Evolutionary conservation across 2,888 invertebrate species (phyloP).

Genomic region (Latheticus oryzae): DNA sequence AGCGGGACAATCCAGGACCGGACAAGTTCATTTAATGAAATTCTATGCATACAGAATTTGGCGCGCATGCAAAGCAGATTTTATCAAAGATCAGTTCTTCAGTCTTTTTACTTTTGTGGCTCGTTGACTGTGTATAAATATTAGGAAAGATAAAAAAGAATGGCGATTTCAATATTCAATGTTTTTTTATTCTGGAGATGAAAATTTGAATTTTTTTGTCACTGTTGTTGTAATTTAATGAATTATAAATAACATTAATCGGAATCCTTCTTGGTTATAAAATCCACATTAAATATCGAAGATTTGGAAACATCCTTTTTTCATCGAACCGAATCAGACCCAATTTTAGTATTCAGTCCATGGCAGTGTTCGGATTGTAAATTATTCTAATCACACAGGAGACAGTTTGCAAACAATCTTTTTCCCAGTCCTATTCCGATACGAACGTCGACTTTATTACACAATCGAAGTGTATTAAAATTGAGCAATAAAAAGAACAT

Average conservation of each 20-base stretch:
- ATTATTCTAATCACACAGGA: conserved; percentile 28
- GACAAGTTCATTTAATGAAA: conserved; percentile 6
- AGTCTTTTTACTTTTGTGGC: too few species aligned
- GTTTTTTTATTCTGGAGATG: too few species aligned
- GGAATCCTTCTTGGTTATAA: neutral
- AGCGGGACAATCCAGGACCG: neutral
- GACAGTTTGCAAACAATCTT: conserved; percentile 33
- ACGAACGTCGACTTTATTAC: conserved; percentile 7
- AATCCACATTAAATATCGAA: conserved; percentile 16
- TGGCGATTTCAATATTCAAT: too few species aligned
- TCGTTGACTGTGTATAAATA: too few species aligned
- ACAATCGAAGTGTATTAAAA: conserved; percentile 2
- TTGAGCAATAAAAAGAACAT: conserved; percentile 4
- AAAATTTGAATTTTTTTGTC: conserved; percentile 9
- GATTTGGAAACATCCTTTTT: conserved; percentile 13
- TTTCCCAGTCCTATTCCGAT: conserved; percentile 12
- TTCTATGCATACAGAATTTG: too few species aligned
- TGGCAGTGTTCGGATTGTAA: conserved; percentile 9
- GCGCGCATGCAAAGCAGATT: too few species aligned
- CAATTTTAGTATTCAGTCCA: conserved; percentile 14
- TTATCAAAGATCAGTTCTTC: too few species aligned
- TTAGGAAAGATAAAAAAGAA: too few species aligned
- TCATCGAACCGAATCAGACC: conserved; percentile 15
- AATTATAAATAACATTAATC: conserved; percentile 1
- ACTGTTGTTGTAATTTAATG: conserved; percentile 1